These are phyloP conservation scores for Chamaetylas fuelleborni DNA, from an alignment of 2,113 vertebrate genomes.

Conservation along the genomic window DNA sequence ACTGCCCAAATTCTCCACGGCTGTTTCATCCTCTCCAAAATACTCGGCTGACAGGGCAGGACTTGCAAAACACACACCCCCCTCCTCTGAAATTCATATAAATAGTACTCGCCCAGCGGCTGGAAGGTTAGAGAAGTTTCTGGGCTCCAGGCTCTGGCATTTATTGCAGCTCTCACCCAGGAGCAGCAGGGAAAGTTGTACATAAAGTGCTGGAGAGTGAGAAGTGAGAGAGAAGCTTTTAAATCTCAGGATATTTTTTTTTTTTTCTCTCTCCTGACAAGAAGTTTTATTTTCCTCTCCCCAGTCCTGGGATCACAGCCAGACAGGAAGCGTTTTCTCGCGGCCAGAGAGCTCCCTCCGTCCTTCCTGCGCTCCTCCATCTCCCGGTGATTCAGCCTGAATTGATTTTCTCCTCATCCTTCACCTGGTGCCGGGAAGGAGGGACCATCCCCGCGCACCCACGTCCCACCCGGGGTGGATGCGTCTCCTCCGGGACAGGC, in stretches of 20 bases:
- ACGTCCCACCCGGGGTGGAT: not conserved
- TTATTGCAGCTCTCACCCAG: slow-evolving; percentile 62
- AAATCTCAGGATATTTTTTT: not conserved
- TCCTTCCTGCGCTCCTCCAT: slow-evolving; percentile 20
- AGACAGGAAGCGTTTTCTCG: slow-evolving; percentile 42
- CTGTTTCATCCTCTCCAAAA: slow-evolving; percentile 80
- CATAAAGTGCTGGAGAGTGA: not conserved
- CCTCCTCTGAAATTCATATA: slow-evolving; percentile 48
- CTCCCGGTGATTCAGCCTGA: slow-evolving; percentile 13
- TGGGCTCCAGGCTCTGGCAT: slow-evolving; percentile 50
- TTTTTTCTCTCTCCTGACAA: not conserved
- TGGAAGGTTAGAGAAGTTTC: slow-evolving; percentile 78
- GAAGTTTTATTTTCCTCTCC: slow-evolving; percentile 21
- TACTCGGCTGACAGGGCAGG: slow-evolving; percentile 70
- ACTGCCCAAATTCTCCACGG: slow-evolving; percentile 68
- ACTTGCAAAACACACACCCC: slow-evolving; percentile 59
- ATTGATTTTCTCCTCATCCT: not conserved
- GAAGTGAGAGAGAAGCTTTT: not conserved
- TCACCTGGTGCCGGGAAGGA: slow-evolving; percentile 17
- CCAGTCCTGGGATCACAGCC: slow-evolving; percentile 32
- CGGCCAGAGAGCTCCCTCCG: slow-evolving; percentile 10
- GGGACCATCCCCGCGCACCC: not conserved
- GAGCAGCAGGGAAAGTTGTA: not conserved
- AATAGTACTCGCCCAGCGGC: slow-evolving; percentile 60
- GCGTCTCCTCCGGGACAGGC: not conserved